Base-by-base conservation (phyloP, 1,140 invertebrate species). In the Diabrotica undecimpunctata region DNA sequence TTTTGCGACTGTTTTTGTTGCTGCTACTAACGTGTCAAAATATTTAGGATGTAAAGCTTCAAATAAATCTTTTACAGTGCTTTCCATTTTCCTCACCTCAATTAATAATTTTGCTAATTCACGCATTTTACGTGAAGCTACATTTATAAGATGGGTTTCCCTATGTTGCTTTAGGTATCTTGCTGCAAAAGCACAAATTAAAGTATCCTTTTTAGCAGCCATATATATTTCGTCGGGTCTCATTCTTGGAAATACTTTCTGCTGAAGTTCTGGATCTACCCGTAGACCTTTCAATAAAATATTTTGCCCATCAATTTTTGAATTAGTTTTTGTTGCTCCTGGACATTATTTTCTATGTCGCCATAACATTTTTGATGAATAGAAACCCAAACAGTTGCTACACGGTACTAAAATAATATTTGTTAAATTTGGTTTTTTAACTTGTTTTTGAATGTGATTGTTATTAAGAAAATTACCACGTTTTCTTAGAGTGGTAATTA, bases 141-240 rank as follows among this genome's bases (percentile, higher is more conserved):
- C 64, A 61, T 66, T 69, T 46, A 69, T 64, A 58, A 71, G 68
- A 65, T 73, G 70, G 61, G 61, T 64, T 61, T 70, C 66, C 25
- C 66, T 56, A 57, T 73, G 72, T 56, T 39, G 64, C 62, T 65
- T 70, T 10, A 70, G 36, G 65, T 73, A 70, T 64, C 65, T 68
- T 9, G 50, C 41, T 36, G 57, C 70, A 70, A 70, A 73, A n/a
- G 63, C 63, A 68, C 72, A 73, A 61, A 73, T 73, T 41, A 72
- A 64, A 13, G 56, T 10, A 66, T 73, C 68, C 62, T 66, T 70
- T 63, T 70, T 70, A 36, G 66, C 68, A 39, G 61, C 39, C 12
- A 66, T 10, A 56, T 66, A 69, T 62, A 71, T 61, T 65, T 66
- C 57, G 62, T 72, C 71, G 12, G 68, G 50, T 58, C 67, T 64